Percentiles rank a stretch among this genome's conserved stretches.
These are phyloP conservation scores for Buathra laborator DNA, from an alignment of 2,888 invertebrate species.

Conservation along the genomic window DNA sequence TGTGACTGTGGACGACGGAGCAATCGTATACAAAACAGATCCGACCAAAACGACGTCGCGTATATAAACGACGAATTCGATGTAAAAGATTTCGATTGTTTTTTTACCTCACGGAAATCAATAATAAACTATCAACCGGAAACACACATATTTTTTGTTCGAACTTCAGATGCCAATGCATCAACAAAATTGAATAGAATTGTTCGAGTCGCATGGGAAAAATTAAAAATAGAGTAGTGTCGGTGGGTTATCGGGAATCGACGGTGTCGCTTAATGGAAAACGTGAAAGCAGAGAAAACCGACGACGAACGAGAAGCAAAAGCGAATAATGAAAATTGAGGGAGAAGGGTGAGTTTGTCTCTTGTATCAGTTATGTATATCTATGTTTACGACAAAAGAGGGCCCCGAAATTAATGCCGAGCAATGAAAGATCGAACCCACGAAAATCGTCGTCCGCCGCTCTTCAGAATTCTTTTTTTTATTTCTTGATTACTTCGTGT, in stretches of 20 bases:
- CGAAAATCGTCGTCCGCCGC: neutral
- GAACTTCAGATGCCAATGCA: constrained; percentile 9
- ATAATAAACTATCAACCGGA: constrained; percentile 15
- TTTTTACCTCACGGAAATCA: neutral
- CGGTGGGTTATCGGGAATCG: neutral
- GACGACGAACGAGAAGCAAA: neutral
- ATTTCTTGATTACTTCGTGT: constrained; percentile 38
- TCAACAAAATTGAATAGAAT: neutral
- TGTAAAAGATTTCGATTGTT: neutral
- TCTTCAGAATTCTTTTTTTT: constrained; percentile 22
- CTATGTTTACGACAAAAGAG: constrained; percentile 21
- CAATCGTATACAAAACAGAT: constrained; percentile 10
- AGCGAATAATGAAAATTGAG: constrained; percentile 48
- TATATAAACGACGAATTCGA: neutral
- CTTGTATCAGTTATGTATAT: neutral
- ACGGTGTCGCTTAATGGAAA: neutral
- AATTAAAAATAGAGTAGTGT: neutral
- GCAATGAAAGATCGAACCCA: constrained; percentile 48
- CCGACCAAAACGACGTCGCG: neutral
- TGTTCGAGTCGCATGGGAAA: neutral
- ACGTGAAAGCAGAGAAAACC: constrained; percentile 17
- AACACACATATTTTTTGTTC: neutral
- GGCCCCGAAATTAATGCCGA: constrained; percentile 30
- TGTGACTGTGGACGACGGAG: constrained; percentile 12
- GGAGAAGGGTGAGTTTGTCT: neutral